Conservation (phyloP, 2,797 vertebrate genomes). For the Clarias fuscus region DNA sequence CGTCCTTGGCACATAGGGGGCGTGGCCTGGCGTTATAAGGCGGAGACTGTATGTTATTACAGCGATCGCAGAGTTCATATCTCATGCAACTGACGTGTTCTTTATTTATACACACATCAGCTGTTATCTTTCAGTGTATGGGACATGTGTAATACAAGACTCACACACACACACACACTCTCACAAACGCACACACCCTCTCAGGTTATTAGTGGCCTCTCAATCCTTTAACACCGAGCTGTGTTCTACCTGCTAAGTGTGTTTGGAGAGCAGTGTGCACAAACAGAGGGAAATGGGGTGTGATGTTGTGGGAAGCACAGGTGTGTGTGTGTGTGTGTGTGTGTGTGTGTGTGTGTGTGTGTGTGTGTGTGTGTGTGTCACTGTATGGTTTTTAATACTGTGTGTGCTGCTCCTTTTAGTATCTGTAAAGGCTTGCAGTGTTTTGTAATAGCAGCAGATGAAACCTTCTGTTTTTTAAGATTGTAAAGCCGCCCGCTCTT, state of each 20-base stretch:
- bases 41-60: neutral
- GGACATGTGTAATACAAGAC: constrained; percentile 27
- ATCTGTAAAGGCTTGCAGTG: too few relatives aligned
- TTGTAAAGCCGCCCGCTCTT: too few relatives aligned
- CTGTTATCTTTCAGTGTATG: constrained; percentile 21
- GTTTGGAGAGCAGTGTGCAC: constrained; percentile 61
- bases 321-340: constrained; percentile 52
- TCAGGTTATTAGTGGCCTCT: constrained; percentile 44
- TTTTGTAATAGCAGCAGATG: too few relatives aligned
- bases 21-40: neutral
- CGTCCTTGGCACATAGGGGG: neutral
- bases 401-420: neutral
- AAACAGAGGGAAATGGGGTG: constrained; percentile 64
- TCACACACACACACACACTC: constrained; percentile 40
- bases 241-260: constrained; percentile 46
- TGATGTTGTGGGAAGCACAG: constrained; percentile 72
- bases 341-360: constrained; percentile 54
- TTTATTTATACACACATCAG: constrained; percentile 6
- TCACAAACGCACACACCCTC: constrained; percentile 17
- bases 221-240: constrained; percentile 45
- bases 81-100: neutral
- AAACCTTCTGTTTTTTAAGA: too few relatives aligned
- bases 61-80: neutral
- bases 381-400: constrained; percentile 51
- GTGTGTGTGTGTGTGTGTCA: constrained; percentile 41